Percentiles rank a stretch among this genome's conserved stretches.
Evolutionary conservation across 2,113 vertebrate species (phyloP).

Genomic region (Glaucidium brasilianum): DNA sequence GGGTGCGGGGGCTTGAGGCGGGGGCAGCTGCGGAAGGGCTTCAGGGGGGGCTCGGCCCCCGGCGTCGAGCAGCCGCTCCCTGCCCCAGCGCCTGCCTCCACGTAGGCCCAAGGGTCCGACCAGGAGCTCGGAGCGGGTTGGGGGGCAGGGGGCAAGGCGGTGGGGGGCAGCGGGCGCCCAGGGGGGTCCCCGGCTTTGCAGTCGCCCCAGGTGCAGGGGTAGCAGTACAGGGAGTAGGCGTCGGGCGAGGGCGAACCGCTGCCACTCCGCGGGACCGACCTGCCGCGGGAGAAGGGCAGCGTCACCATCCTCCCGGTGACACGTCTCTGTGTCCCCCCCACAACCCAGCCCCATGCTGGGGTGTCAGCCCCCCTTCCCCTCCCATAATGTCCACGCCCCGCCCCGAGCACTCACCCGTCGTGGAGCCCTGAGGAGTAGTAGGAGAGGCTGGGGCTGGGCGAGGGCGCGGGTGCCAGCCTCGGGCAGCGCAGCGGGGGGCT

Average conservation of each 20-base stretch:
- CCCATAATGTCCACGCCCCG: fast-evolving
- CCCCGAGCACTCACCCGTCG: constrained; percentile 77
- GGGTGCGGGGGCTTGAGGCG: constrained; percentile 80
- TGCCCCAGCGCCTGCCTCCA: constrained; percentile 58
- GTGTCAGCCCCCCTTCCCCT: no score
- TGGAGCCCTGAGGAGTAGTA: constrained; percentile 94
- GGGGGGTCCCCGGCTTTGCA: constrained; percentile 84
- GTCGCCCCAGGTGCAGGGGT: constrained; percentile 93
- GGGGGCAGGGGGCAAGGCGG: constrained; percentile 45
- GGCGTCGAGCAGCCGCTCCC: constrained; percentile 60
- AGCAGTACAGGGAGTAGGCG: constrained; percentile 90
- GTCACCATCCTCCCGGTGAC: background rate
- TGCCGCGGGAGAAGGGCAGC: constrained; percentile 5
- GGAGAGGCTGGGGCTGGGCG: constrained; percentile 86
- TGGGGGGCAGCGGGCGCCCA: constrained; percentile 45
- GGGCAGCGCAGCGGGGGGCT: constrained; percentile 78
- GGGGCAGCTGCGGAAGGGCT: constrained; percentile 80
- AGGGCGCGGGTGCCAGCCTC: constrained; percentile 74
- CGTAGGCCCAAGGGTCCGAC: constrained; percentile 78
- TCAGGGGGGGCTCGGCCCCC: constrained; percentile 67
- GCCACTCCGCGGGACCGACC: constrained; percentile 73
- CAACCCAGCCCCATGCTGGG: no score
- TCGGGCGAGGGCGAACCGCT: constrained; percentile 88
- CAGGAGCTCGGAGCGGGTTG: constrained; percentile 82
- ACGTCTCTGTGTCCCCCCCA: no score